phyloP scores from a whole-genome alignment of 2,797 vertebrate genomes.

The Meriones psammophilus region DNA sequence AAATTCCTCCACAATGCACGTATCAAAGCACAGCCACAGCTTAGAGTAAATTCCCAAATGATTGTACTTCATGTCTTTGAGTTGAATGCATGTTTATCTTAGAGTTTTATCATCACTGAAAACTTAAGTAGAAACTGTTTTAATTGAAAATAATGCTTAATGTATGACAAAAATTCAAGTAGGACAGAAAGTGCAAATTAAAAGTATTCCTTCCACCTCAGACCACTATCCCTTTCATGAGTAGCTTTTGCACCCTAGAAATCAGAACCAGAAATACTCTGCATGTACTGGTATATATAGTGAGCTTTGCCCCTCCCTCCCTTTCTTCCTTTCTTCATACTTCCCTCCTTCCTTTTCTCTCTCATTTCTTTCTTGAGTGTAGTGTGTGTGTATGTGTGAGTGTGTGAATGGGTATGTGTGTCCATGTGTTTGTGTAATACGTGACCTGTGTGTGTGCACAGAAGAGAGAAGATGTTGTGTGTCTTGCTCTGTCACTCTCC shows the following conservation, averaged over 20 bases:
- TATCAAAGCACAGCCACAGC: neutral
- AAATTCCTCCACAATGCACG: neutral
- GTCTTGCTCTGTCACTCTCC: too few species aligned
- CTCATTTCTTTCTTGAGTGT: neutral
- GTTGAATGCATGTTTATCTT: neutral
- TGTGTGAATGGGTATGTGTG: neutral
- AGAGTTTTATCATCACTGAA: neutral
- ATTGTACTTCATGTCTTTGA: neutral
- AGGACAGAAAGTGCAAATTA: neutral
- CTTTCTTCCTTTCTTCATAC: neutral
- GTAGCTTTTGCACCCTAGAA: neutral
- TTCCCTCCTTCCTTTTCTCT: too few species aligned
- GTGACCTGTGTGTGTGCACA: neutral
- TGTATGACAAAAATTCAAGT: neutral
- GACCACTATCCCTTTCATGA: neutral
- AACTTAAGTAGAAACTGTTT: constrained; percentile 45
- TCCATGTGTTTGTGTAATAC: neutral
- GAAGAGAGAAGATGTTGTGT: neutral
- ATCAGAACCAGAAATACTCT: neutral
- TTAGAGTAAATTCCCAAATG: neutral
- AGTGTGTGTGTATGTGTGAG: neutral
- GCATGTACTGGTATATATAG: neutral
- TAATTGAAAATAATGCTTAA: constrained; percentile 1
- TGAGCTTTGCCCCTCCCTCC: neutral
- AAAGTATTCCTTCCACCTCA: neutral